phyloP scores from a whole-genome alignment of 2,113 vertebrate species.

The Notiomystis cincta region DNA sequence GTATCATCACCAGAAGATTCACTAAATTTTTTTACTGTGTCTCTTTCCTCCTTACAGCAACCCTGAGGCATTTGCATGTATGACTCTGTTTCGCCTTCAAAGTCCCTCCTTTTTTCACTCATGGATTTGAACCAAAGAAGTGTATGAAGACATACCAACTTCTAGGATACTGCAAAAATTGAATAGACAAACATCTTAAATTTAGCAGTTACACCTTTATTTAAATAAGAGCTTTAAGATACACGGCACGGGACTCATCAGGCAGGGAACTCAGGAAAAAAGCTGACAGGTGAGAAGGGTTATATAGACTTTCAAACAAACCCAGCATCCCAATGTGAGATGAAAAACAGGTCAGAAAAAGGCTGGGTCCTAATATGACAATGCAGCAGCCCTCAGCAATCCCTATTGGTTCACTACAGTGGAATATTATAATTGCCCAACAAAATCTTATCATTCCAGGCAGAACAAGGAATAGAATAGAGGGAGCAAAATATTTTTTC shows the following conservation, averaged over 20 bases:
- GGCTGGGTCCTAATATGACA: background rate
- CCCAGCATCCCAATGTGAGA: background rate
- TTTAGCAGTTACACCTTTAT: background rate
- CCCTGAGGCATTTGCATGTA: background rate
- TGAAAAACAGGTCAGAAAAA: background rate
- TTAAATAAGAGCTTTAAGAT: background rate
- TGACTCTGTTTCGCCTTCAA: background rate
- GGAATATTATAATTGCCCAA: background rate
- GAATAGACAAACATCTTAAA: background rate
- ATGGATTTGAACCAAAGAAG: background rate
- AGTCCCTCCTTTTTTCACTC: background rate
- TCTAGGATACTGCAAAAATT: background rate
- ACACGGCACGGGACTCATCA: background rate
- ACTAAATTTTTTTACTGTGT: background rate
- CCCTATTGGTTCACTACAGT: background rate
- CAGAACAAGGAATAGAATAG: background rate
- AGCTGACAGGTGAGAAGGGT: background rate
- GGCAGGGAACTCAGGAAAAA: background rate
- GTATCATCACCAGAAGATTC: background rate
- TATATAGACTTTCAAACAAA: background rate
- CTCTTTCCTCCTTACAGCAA: background rate
- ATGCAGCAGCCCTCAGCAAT: background rate
- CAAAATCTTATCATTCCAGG: background rate
- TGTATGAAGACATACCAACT: background rate
- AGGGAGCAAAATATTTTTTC: background rate